phyloP scores from a whole-genome alignment of 2,888 invertebrate species.

The Ochropleura leucogaster region DNA sequence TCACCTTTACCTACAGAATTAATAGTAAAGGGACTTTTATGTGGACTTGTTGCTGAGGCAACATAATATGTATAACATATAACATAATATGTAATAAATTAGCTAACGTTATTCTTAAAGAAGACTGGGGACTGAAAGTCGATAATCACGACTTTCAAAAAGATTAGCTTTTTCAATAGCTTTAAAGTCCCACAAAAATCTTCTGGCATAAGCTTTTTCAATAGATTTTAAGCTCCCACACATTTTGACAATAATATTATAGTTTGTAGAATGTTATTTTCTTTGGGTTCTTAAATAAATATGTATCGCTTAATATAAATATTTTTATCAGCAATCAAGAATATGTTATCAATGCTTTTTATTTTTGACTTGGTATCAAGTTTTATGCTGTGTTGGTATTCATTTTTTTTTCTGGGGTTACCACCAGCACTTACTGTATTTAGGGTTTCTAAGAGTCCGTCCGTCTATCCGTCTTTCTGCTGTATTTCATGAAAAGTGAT shows the following conservation, averaged over 20 bases:
- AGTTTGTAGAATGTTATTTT: not conserved
- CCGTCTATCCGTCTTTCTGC: no score
- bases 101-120: not conserved
- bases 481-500: no score
- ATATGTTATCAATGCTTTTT: not conserved
- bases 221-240: no score
- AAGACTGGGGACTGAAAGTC: not conserved
- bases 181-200: not conserved
- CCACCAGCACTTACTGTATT: no score
- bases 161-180: not conserved
- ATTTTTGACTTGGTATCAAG: not conserved
- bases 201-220: no score
- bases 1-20: not conserved
- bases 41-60: not conserved
- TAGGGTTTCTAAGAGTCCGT: no score
- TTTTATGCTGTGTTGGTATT: not conserved
- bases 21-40: slow-evolving; percentile 5
- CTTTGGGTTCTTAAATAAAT: not conserved
- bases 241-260: not conserved
- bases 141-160: not conserved
- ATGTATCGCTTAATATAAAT: not conserved
- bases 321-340: not conserved
- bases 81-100: not conserved
- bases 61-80: no score
- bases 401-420: no score